Percentiles rank a stretch among this genome's conserved stretches.
Evolutionary conservation across 2,113 vertebrate genomes (phyloP).

Genomic region (Ciconia maguari): DNA sequence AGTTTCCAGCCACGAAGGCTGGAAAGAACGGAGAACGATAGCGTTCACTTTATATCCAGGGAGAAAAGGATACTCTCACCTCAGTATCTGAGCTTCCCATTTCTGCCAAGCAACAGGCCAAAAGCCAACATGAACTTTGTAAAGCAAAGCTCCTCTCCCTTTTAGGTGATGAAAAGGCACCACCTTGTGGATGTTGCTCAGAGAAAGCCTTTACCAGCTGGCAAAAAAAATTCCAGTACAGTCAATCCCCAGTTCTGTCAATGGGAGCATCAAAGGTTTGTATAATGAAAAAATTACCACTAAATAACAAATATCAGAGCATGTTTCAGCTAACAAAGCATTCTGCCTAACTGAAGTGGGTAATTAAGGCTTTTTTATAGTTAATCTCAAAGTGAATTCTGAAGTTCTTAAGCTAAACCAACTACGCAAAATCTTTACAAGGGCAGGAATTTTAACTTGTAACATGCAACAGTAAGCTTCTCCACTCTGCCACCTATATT

Average conservation of each 20-base stretch:
- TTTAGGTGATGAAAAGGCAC: conserved; percentile 41
- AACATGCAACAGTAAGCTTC: not conserved
- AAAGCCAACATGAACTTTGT: not conserved
- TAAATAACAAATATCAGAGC: not conserved
- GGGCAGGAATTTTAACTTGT: not conserved
- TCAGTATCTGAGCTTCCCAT: not conserved
- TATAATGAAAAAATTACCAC: not conserved
- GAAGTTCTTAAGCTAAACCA: not conserved
- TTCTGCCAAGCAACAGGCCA: conserved; percentile 34
- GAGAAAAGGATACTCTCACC: not conserved
- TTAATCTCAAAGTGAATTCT: not conserved
- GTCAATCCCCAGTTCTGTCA: not conserved
- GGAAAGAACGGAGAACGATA: not conserved
- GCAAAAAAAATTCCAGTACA: not conserved
- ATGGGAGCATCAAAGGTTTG: not conserved
- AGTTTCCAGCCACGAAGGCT: not conserved
- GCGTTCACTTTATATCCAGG: not conserved
- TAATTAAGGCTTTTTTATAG: not conserved
- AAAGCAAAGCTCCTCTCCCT: not conserved
- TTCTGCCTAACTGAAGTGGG: not conserved
- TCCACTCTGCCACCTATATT: not conserved
- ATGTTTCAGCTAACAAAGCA: not conserved
- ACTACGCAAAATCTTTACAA: not conserved
- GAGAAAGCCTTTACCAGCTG: not conserved
- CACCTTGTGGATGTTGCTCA: conserved; percentile 53